Evolutionary conservation across 2,797 vertebrate genomes (phyloP).

Genomic region (Pelodytes ibericus): DNA sequence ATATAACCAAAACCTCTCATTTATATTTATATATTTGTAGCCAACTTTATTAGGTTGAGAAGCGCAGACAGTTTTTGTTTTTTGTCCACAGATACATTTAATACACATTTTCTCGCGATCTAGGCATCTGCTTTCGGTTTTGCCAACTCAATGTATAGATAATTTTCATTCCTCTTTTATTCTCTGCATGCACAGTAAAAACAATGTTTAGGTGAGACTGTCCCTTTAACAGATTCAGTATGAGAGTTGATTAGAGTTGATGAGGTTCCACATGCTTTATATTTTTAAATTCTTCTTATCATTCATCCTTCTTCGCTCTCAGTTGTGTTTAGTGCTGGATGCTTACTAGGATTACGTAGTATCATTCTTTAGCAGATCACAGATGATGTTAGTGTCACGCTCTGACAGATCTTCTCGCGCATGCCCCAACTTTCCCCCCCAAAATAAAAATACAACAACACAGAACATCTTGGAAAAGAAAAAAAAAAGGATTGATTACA

Average conservation of each 20-base stretch:
- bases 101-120: no score
- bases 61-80: no score
- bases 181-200: no score
- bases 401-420: conserved; percentile 25
- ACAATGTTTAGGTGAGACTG: no score
- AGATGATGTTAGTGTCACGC: conserved; percentile 23
- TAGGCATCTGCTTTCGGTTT: no score
- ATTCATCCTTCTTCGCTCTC: neutral
- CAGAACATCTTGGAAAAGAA: conserved; percentile 41
- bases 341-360: conserved; percentile 35
- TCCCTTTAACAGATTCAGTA: neutral
- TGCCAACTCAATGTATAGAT: no score
- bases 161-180: no score
- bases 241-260: conserved; percentile 5
- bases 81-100: no score
- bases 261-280: conserved; percentile 9
- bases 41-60: no score
- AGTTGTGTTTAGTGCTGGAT: neutral
- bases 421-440: conserved; percentile 28
- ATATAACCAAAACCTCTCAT: no score
- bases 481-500: conserved; percentile 49
- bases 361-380: conserved; percentile 24
- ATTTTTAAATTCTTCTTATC: neutral
- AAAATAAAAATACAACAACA: conserved; percentile 42
- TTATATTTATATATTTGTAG: no score